phyloP scores from a whole-genome alignment of 2,888 invertebrate genomes.

The Trisateles emortualis region DNA sequence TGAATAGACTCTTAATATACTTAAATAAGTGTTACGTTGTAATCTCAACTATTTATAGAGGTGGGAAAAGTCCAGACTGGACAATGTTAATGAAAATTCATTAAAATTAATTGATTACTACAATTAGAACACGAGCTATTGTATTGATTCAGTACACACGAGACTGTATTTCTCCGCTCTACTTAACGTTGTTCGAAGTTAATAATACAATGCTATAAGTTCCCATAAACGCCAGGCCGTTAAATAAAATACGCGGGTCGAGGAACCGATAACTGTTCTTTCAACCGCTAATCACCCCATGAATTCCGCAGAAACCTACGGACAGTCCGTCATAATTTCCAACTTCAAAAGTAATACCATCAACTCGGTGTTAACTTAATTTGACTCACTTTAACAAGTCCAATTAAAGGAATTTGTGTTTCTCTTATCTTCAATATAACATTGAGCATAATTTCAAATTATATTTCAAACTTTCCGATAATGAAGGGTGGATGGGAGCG shows the following conservation, averaged over 20 bases:
- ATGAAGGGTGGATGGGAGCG: conserved; percentile 83
- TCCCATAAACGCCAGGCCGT: conserved; percentile 68
- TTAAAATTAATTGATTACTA: conserved; percentile 37
- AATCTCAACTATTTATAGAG: neutral
- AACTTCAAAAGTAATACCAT: conserved; percentile 87
- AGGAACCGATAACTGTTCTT: conserved; percentile 76
- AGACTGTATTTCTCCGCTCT: conserved; percentile 45
- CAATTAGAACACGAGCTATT: conserved; percentile 39
- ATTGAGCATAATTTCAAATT: conserved; percentile 88
- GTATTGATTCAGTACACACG: conserved; percentile 35
- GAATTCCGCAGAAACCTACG: conserved; percentile 67
- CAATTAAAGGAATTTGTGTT: conserved; percentile 88
- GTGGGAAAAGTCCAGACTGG: conserved; percentile 2
- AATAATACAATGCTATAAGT: conserved; percentile 63
- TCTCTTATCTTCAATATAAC: conserved; percentile 88
- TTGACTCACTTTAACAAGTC: conserved; percentile 87
- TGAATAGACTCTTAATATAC: too few species aligned
- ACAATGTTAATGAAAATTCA: conserved; percentile 27
- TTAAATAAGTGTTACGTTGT: neutral
- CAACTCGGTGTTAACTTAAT: conserved; percentile 87
- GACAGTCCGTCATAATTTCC: conserved; percentile 84
- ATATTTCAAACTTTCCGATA: conserved; percentile 88
- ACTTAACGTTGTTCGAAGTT: conserved; percentile 47
- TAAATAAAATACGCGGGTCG: conserved; percentile 66
- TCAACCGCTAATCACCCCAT: conserved; percentile 76